Conservation (phyloP, 2,888 invertebrate species). For the Rhingia campestris region DNA sequence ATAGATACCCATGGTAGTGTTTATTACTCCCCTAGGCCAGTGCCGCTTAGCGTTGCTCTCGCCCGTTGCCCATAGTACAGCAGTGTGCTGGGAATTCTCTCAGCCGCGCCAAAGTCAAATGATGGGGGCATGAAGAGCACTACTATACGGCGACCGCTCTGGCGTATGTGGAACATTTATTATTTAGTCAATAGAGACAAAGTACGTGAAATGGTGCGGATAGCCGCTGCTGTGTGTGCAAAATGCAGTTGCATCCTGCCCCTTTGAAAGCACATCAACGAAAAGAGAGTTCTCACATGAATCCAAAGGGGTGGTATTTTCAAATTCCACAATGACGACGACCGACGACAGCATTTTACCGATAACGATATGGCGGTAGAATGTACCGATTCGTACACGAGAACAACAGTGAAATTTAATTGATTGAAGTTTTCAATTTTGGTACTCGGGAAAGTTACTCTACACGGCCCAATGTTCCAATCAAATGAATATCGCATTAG, state of each 20-base stretch:
- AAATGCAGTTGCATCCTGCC: slow-evolving; percentile 54
- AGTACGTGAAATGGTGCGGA: slow-evolving; percentile 62
- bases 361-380: slow-evolving; percentile 7
- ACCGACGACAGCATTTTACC: slow-evolving; percentile 9
- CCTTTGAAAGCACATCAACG: slow-evolving; percentile 13
- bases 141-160: slow-evolving; percentile 12
- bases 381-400: not conserved
- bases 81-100: slow-evolving; percentile 31
- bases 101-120: slow-evolving; percentile 31
- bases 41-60: slow-evolving; percentile 7
- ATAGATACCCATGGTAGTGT: slow-evolving; percentile 39
- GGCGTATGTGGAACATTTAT: slow-evolving; percentile 67
- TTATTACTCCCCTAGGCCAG: slow-evolving; percentile 62
- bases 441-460: not conserved
- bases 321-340: slow-evolving; percentile 21
- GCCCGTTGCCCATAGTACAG: not conserved
- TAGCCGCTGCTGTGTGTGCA: slow-evolving; percentile 48
- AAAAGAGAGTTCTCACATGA: not conserved
- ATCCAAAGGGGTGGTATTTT: slow-evolving; percentile 12
- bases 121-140: slow-evolving; percentile 12
- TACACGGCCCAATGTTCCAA: slow-evolving; percentile 10
- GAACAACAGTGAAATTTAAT: slow-evolving; percentile 32
- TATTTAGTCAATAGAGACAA: slow-evolving; percentile 65
- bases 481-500: slow-evolving; percentile 59
- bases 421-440: slow-evolving; percentile 20